phyloP scores from a whole-genome alignment of 2,113 vertebrate species.

The Myanophis thanlyinensis region DNA sequence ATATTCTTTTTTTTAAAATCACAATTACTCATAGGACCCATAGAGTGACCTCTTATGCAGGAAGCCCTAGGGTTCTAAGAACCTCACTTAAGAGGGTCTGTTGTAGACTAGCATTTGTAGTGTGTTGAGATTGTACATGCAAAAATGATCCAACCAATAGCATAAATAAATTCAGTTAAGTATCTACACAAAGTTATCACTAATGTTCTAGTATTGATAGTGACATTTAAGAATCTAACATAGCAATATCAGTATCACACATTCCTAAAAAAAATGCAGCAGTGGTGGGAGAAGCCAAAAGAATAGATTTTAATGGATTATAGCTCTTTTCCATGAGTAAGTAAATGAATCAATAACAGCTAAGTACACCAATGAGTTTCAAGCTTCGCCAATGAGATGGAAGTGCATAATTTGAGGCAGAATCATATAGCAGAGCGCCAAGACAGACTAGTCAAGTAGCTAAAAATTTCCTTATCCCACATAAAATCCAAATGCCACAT shows the following conservation, averaged over 20 bases:
- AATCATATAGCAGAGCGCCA: neutral
- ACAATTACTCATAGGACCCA: neutral
- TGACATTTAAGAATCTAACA: neutral
- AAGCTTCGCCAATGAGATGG: neutral
- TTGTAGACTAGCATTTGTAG: neutral
- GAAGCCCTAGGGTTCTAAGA: neutral
- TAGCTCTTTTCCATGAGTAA: neutral
- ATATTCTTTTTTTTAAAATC: no score
- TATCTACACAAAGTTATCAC: neutral
- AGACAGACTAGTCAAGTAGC: neutral
- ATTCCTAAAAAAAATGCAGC: neutral
- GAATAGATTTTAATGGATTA: neutral
- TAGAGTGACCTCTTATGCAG: neutral
- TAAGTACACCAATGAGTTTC: neutral
- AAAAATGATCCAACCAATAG: neutral
- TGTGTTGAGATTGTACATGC: neutral
- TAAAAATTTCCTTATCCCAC: neutral
- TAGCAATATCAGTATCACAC: neutral
- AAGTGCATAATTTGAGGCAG: neutral
- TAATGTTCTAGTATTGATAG: neutral
- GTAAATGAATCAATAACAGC: neutral
- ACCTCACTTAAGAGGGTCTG: neutral
- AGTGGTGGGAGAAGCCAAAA: neutral
- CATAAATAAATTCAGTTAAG: neutral
- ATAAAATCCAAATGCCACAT: neutral